Conservation (phyloP, 2,797 vertebrate species). For the Chloroceryle inda region DNA sequence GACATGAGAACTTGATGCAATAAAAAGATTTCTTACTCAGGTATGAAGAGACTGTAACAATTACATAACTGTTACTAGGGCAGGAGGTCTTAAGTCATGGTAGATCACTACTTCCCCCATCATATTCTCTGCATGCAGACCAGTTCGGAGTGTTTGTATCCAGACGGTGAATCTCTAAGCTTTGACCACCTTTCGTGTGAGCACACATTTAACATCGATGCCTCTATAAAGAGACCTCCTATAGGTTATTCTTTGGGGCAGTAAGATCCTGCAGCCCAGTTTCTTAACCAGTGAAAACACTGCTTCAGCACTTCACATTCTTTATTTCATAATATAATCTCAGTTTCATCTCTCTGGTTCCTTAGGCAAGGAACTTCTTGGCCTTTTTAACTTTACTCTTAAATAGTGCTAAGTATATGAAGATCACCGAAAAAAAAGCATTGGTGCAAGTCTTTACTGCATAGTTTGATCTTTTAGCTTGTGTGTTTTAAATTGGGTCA, state of each 20-base stretch:
- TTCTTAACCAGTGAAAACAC: neutral
- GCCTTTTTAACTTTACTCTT: neutral
- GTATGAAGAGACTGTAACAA: conserved; percentile 4
- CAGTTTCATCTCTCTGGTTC: neutral
- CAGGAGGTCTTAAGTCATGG: neutral
- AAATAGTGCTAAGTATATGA: neutral
- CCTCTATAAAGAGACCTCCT: neutral
- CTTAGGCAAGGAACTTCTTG: neutral
- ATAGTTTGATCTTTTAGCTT: neutral
- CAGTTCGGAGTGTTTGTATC: neutral
- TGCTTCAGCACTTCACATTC: neutral
- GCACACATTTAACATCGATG: neutral
- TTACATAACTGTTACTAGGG: neutral
- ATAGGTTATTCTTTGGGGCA: neutral
- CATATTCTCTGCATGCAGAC: neutral
- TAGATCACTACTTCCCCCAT: neutral
- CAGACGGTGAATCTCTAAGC: neutral
- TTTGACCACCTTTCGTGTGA: neutral
- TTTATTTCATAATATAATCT: neutral
- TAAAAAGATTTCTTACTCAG: conserved; percentile 25
- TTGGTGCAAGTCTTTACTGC: neutral
- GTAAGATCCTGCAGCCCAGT: neutral
- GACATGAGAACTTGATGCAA: conserved; percentile 59
- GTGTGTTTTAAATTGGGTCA: neutral
- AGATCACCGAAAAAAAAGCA: neutral